Evolutionary conservation across 1,140 invertebrate species (phyloP), one percentile per base, ranked within the genome.

Genomic region (Medauroidea extradentata): DNA sequence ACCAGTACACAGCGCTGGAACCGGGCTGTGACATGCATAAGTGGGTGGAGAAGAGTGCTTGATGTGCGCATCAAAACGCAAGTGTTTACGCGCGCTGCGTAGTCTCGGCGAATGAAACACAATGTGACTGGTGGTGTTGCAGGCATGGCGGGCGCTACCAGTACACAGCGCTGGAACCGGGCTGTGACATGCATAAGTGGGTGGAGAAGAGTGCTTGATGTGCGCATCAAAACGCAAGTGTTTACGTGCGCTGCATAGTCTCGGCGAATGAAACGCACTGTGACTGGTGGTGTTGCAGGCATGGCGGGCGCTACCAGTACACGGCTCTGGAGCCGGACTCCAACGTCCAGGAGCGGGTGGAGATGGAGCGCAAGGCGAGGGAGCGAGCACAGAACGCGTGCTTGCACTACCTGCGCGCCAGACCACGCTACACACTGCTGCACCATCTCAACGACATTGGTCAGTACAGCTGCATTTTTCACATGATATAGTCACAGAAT

Each of bases 391-490:
- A 85, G 63, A 77, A 78, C 54, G 80, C 82, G 48, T 88, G 85
- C 61, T 81, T 83, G 61, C 79, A 83, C 63, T 88, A 87, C 76
- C 77, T 88, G 60, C 76, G 80, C 65, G 79, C 78, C 24, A 80
- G 76, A 64, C 75, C 83, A 3, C 79, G 91, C 62, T 94, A 92
- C 71, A 82, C 83, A 63, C 79, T 92, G 55, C 79, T 88, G 55
- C 83, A 87, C 44, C 87, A 90, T 66, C 78, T 93, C 53, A 83
- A 85, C 67, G 84, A 88, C 63, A 89, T 93, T 60, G 91, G 82
- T 83, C 73, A 67, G 71, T 50, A 56, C 43, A 7, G 5, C 49
- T 25, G 21, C n/a, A n/a, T n/a, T n/a, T n/a, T n/a, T n/a, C n/a
- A n/a, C n/a, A n/a, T n/a, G n/a, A n/a, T n/a, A n/a, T n/a, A n/a